Percentiles rank a stretch among this genome's conserved stretches.
These are phyloP conservation scores for Helobdella robusta DNA, from an alignment of 2,888 invertebrate species.

Conservation along the genomic window DNA sequence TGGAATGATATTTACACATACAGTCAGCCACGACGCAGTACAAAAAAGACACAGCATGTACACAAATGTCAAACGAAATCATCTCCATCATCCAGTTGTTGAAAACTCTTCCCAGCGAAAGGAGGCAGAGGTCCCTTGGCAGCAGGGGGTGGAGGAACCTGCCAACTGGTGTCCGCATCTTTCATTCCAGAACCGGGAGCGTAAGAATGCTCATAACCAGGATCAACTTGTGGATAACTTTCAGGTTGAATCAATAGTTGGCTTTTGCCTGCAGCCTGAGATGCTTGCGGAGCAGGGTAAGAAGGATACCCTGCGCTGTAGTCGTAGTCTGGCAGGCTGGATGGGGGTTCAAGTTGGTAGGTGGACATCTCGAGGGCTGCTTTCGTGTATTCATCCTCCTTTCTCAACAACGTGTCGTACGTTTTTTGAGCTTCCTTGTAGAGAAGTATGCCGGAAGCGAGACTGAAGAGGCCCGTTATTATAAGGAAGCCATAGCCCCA, in stretches of 20 bases:
- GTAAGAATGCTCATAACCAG: neutral
- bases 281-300: neutral
- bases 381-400: constrained; percentile 33
- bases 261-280: neutral
- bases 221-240: no score
- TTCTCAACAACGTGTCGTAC: constrained; percentile 31
- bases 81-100: constrained; percentile 12
- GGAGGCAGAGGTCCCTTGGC: neutral
- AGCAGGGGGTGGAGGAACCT: neutral
- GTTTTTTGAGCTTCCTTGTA: constrained; percentile 33
- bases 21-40: no score
- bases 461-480: constrained; percentile 32
- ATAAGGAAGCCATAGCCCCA: constrained; percentile 38
- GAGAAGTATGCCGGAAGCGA: constrained; percentile 29
- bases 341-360: constrained; percentile 24
- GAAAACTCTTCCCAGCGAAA: constrained; percentile 19
- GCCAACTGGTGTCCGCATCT: neutral
- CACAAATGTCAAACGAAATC: constrained; percentile 18
- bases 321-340: neutral
- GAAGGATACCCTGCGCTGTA: neutral
- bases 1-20: no score
- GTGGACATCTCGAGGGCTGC: constrained; percentile 32
- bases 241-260: no score
- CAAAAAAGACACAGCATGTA: no score
- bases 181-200: neutral